Evolutionary conservation across 1,140 invertebrate genomes (phyloP).

Genomic region (Drosophila burlai): DNA sequence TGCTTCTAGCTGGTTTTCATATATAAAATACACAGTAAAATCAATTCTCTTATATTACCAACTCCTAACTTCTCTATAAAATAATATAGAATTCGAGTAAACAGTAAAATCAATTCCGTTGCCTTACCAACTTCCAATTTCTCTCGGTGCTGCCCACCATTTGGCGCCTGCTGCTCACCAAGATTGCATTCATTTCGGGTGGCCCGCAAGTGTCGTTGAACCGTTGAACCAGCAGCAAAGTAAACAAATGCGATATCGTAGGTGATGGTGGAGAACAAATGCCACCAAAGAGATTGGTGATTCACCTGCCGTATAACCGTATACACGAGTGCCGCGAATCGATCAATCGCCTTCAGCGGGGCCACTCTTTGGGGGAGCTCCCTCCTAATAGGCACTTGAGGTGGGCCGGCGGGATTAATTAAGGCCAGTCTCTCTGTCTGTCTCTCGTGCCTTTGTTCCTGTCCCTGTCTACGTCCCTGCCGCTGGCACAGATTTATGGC

Average conservation of each 20-base stretch:
- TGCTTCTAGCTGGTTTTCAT: not conserved
- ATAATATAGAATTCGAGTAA: too few species aligned
- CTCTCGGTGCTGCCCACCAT: not conserved
- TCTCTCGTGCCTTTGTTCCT: not conserved
- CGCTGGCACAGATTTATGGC: constrained; percentile 7
- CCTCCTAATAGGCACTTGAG: not conserved
- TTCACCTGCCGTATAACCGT: constrained; percentile 4
- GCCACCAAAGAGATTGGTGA: constrained; percentile 32
- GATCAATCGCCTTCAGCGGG: not conserved
- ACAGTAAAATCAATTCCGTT: too few species aligned
- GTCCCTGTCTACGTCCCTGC: not conserved
- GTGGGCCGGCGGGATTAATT: not conserved
- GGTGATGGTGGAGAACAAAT: constrained; percentile 16
- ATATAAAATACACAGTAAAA: not conserved
- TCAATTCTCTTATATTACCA: too few species aligned
- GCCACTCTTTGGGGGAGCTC: not conserved
- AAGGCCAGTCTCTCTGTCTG: constrained; percentile 11
- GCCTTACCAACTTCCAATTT: not conserved
- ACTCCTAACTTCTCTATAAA: not conserved
- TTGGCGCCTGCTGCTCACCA: constrained; percentile 1
- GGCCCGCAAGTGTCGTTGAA: constrained; percentile 42
- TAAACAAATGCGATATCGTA: constrained; percentile 17
- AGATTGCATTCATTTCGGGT: constrained; percentile 21
- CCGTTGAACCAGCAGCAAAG: constrained; percentile 21
- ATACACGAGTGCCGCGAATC: not conserved